Evolutionary conservation across 2,797 vertebrate species (phyloP), one percentile per base, ranked within the genome.

Genomic region (Hemitrygon akajei): DNA sequence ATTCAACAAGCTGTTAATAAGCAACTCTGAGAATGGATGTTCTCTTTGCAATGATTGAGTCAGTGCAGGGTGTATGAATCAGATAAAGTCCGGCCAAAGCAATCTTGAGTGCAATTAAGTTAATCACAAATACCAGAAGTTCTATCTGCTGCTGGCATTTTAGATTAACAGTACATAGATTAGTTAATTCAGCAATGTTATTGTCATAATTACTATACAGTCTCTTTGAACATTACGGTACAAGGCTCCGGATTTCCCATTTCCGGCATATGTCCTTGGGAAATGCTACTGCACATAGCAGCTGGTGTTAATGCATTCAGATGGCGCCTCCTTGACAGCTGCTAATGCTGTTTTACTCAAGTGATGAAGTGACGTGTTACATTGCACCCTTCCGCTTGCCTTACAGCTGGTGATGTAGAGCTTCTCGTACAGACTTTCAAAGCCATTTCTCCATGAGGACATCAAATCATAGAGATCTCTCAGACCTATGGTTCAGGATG

Each of bases 71-170:
- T 87, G 30, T 34, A 30, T 69, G 63, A 89, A 37, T 89, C n/a
- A 66, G 60, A 89, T 22, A 22, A 63, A 63, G 63, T 89, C 7
- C 7, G 6, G 11, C 16, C 18, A 73, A 47, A 34, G 7, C 7
- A 66, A 34, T 66, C n/a, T 58, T 63, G n/a, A 34, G 30, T n/a
- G 22, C 7, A 63, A 89, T 89, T 69, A 89, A 37, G 60, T 37
- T 89, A 89, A 89, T 60, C 60, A 89, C 86, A 89, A 69, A 69
- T 37, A 37, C 60, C 86, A 89, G 60, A 89, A 6, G 16, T 69
- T 87, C 58, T 63, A 87, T 87, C 84, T 34, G 84, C 58, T 69
- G 0, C 86, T 69, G 60, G 30, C 63, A 69, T 69, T 60, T 89
- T 89, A 69, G n/a, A 69, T 69, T 7, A 34, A 37, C 86, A 69